Evolutionary conservation across 2,113 vertebrate genomes (phyloP).

Genomic region (Otocyon megalotis): DNA sequence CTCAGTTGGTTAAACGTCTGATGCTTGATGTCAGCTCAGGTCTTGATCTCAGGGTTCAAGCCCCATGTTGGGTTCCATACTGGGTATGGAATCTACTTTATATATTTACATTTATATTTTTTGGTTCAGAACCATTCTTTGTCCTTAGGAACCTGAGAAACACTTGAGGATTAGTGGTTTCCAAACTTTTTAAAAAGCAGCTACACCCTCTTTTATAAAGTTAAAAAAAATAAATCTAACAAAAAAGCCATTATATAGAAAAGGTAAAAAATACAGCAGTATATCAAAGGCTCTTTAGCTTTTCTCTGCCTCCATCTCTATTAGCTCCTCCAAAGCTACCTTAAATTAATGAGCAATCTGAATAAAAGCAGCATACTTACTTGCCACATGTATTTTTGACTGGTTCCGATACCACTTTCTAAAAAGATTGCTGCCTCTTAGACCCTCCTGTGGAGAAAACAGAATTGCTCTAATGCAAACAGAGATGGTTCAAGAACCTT

Average conservation of each 20-base stretch:
- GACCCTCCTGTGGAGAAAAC: not conserved
- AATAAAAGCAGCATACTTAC: not conserved
- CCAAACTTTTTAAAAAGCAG: not conserved
- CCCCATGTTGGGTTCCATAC: not conserved
- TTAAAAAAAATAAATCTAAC: slow-evolving; percentile 62
- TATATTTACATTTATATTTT: not conserved
- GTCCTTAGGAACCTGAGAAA: slow-evolving; percentile 23
- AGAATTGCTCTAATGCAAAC: not conserved
- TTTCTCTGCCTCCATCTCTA: not conserved
- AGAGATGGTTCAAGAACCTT: not conserved
- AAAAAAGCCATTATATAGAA: not conserved
- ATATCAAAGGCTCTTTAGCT: not conserved
- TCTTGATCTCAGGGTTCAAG: not conserved
- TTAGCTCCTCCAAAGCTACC: not conserved
- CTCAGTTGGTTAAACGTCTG: not conserved
- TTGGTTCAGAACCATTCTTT: not conserved
- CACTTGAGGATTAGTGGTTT: not conserved
- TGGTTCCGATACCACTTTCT: not conserved
- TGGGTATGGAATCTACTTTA: not conserved
- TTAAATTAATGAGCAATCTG: not conserved
- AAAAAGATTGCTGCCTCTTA: slow-evolving; percentile 14
- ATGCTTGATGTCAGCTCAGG: not conserved
- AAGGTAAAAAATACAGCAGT: not conserved
- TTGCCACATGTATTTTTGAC: not conserved
- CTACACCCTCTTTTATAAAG: slow-evolving; percentile 6